A percentile compares a stretch with the other conserved stretches of the same genome.
Conservation (phyloP, 1,140 invertebrate species). For the Dufourea novaeangliae region DNA sequence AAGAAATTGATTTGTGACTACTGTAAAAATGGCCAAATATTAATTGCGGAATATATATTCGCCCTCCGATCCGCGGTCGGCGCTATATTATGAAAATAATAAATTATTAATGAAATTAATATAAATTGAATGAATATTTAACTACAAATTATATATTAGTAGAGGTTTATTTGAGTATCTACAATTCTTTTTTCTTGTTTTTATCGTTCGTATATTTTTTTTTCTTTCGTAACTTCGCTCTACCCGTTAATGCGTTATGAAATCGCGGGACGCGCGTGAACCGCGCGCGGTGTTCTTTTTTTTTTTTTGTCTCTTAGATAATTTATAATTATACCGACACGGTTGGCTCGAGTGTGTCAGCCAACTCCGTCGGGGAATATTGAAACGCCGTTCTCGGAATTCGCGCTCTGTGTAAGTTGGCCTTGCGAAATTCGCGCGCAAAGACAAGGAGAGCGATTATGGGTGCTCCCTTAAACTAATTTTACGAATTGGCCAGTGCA, state of each 20-base stretch:
- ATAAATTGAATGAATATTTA: conserved; percentile 82
- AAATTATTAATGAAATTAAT: conserved; percentile 83
- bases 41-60: conserved; percentile 77
- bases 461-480: conserved; percentile 49
- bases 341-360: conserved; percentile 16
- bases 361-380: conserved; percentile 12
- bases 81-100: conserved; percentile 81
- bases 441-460: conserved; percentile 17
- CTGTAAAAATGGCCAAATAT: conserved; percentile 82
- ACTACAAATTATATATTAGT: conserved; percentile 81
- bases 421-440: conserved; percentile 46
- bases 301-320: conserved; percentile 9
- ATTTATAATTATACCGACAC: conserved; percentile 43
- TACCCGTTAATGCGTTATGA: conserved; percentile 35
- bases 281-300: conserved; percentile 4
- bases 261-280: conserved; percentile 5
- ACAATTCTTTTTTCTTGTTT: conserved; percentile 64
- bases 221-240: conserved; percentile 61
- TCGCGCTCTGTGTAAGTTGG: conserved; percentile 55
- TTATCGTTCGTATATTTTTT: conserved; percentile 61
- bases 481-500: conserved; percentile 54
- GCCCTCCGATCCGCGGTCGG: conserved; percentile 69
- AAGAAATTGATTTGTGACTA: conserved; percentile 78
- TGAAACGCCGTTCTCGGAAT: conserved; percentile 56
- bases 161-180: conserved; percentile 79